phyloP scores from a whole-genome alignment of 2,888 invertebrate genomes.

The Drosophila algonquin region DNA sequence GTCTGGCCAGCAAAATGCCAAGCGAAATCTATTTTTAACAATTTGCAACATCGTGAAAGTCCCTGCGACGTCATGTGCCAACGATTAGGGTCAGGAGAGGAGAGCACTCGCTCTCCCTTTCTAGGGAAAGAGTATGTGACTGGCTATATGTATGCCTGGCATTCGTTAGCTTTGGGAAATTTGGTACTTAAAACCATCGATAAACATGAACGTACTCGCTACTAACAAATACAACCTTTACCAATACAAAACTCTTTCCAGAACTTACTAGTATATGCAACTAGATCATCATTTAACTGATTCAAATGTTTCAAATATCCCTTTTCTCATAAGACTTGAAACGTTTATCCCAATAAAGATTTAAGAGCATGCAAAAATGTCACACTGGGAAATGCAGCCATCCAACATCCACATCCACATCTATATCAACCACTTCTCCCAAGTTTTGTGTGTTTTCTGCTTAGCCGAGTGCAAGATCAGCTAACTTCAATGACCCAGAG shows the following conservation, averaged over 20 bases:
- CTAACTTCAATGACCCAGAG: slow-evolving; percentile 39
- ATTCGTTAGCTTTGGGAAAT: not conserved
- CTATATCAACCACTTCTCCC: not conserved
- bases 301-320: not conserved
- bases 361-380: not conserved
- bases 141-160: not conserved
- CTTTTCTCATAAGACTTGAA: not conserved
- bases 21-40: slow-evolving; percentile 70
- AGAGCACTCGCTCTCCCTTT: slow-evolving; percentile 7
- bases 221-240: too few relatives aligned
- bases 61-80: slow-evolving; percentile 44
- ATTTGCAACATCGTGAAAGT: slow-evolving; percentile 54
- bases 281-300: not conserved
- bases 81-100: slow-evolving; percentile 45
- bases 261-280: too few relatives aligned
- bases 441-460: slow-evolving; percentile 60
- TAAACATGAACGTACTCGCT: too few relatives aligned
- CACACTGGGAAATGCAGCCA: not conserved
- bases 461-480: slow-evolving; percentile 74
- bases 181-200: not conserved
- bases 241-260: too few relatives aligned
- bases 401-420: too few relatives aligned
- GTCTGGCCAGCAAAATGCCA: slow-evolving; percentile 46
- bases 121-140: slow-evolving; percentile 16
- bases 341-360: not conserved